phyloP scores from a whole-genome alignment of 2,888 invertebrate genomes.

The Stenoptilia bipunctidactyla region DNA sequence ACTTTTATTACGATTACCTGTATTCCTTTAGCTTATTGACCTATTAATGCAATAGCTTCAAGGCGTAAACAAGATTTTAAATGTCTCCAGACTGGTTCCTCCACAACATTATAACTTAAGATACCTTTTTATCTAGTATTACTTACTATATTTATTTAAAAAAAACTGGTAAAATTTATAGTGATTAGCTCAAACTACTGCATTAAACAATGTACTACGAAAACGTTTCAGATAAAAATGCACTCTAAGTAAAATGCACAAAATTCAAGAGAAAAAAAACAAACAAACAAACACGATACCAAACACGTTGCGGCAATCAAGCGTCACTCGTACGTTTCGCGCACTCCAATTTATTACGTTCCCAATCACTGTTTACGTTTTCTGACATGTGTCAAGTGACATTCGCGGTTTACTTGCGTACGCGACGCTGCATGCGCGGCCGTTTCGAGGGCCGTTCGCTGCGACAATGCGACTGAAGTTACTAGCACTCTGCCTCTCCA shows the following conservation, averaged over 20 bases:
- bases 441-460: constrained; percentile 52
- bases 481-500: constrained; percentile 27
- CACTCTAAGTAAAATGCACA: not conserved
- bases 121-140: no score
- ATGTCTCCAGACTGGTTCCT: no score
- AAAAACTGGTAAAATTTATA: no score
- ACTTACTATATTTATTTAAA: no score
- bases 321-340: not conserved
- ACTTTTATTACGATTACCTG: no score
- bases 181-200: no score
- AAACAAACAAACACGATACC: not conserved
- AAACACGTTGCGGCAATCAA: not conserved
- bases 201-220: no score
- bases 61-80: no score
- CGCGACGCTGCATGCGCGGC: constrained; percentile 49
- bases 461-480: constrained; percentile 52
- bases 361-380: not conserved
- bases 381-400: not conserved
- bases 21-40: no score
- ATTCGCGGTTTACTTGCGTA: constrained; percentile 38
- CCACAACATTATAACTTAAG: no score
- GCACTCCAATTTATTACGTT: not conserved
- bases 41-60: no score
- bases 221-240: not conserved
- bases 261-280: not conserved